Percentiles rank a stretch among this genome's conserved stretches.
Evolutionary conservation across 2,888 invertebrate genomes (phyloP).

Genomic region (Acleris literana): DNA sequence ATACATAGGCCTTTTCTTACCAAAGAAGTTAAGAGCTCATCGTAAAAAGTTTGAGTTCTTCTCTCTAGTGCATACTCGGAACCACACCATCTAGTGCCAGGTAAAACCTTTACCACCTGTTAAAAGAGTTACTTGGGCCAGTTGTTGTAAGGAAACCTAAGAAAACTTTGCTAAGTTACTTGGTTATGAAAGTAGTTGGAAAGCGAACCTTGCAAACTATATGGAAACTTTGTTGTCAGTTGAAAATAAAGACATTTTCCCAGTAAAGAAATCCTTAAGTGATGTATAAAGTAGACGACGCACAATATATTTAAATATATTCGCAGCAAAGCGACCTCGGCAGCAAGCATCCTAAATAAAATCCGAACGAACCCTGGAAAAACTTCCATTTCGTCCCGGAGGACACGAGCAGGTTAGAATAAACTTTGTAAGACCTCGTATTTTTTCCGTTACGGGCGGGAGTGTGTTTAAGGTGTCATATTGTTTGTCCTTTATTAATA

Average conservation of each 20-base stretch:
- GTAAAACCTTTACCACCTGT: too few species aligned
- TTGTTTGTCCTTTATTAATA: constrained; percentile 8
- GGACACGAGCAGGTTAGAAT: constrained; percentile 59
- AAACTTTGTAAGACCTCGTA: constrained; percentile 55
- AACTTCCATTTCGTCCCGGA: constrained; percentile 53
- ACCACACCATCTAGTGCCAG: too few species aligned
- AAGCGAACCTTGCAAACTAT: constrained; percentile 1
- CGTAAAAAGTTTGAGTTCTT: too few species aligned
- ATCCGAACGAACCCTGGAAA: constrained; percentile 56
- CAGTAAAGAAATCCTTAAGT: constrained; percentile 28
- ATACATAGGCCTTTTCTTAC: too few species aligned
- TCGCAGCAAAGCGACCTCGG: constrained; percentile 54
- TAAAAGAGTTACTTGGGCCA: too few species aligned
- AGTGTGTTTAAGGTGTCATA: constrained; percentile 30
- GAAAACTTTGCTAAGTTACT: too few species aligned
- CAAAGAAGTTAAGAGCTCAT: too few species aligned
- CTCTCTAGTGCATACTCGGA: too few species aligned
- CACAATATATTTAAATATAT: constrained; percentile 64
- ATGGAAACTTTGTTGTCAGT: constrained; percentile 6
- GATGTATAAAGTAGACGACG: constrained; percentile 34
- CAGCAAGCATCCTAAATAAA: constrained; percentile 57
- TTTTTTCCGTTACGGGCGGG: constrained; percentile 41
- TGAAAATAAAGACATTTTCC: constrained; percentile 17
- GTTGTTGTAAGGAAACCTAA: too few species aligned
- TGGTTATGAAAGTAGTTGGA: too few species aligned